phyloP scores from a whole-genome alignment of 2,888 invertebrate species.

The Chromoteleia sp. region DNA sequence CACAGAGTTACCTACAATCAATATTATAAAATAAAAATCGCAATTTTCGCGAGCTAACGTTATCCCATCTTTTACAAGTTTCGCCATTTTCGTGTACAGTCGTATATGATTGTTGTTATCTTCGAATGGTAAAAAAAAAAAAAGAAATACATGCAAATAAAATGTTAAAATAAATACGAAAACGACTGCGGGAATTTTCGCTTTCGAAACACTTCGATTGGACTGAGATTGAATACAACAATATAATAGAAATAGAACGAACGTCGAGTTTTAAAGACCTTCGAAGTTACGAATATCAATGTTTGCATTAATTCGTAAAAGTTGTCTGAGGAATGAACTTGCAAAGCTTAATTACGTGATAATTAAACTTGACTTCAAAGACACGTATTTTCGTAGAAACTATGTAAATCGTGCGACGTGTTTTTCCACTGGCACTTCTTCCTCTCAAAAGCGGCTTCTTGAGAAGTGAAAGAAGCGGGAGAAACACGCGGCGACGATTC shows the following conservation, averaged over 20 bases:
- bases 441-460: no score
- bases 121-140: no score
- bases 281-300: conserved; percentile 11
- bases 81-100: no score
- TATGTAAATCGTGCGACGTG: no score
- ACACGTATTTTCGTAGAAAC: no score
- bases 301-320: conserved; percentile 6
- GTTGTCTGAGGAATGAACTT: conserved; percentile 39
- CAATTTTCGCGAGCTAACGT: no score
- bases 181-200: neutral
- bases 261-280: conserved; percentile 1
- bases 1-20: neutral
- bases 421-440: no score
- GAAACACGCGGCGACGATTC: no score
- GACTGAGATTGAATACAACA: conserved; percentile 31
- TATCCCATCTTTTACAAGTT: no score
- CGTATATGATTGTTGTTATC: no score
- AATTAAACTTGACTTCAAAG: conserved; percentile 20
- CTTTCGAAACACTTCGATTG: conserved; percentile 1
- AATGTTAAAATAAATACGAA: neutral
- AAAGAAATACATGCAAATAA: no score
- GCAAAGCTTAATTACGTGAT: conserved; percentile 28
- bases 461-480: no score
- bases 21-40: neutral
- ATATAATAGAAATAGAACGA: neutral